phyloP scores from a whole-genome alignment of 2,888 invertebrate species.

The Eupeodes latifasciatus region DNA sequence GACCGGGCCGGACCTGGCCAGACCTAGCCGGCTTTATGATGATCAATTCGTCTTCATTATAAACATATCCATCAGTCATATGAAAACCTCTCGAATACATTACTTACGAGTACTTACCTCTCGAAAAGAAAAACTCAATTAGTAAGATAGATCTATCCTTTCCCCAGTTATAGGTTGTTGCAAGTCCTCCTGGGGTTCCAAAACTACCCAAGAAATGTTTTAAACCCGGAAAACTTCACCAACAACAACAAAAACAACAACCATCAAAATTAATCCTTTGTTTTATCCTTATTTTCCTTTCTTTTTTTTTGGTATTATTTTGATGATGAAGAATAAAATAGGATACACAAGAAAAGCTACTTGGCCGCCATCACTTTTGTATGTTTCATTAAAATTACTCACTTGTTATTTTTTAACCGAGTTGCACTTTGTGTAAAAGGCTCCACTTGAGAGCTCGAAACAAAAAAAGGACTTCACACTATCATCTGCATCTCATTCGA shows the following conservation, averaged over 20 bases:
- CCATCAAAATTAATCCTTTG: conserved; percentile 57
- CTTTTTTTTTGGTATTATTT: conserved; percentile 23
- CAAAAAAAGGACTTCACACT: conserved; percentile 39
- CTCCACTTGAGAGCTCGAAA: conserved; percentile 21
- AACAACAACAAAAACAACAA: conserved; percentile 23
- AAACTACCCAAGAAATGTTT: not conserved
- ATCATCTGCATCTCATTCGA: conserved; percentile 33
- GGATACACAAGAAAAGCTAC: conserved; percentile 55
- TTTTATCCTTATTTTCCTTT: not conserved
- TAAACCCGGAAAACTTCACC: not conserved
- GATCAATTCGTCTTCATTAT: conserved; percentile 69
- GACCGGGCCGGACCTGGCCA: not conserved
- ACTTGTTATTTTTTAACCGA: conserved; percentile 47
- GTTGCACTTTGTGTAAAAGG: conserved; percentile 42
- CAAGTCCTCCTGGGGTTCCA: no score
- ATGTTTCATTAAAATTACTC: conserved; percentile 66
- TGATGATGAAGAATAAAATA: conserved; percentile 44
- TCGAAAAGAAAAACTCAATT: conserved; percentile 59
- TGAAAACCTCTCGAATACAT: conserved; percentile 20
- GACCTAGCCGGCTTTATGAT: conserved; percentile 45
- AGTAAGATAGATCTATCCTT: conserved; percentile 51
- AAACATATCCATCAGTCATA: conserved; percentile 20
- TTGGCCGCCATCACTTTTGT: conserved; percentile 21
- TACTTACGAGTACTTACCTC: conserved; percentile 50
- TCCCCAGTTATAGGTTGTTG: not conserved